Percentiles rank a stretch among this genome's conserved stretches.
Evolutionary conservation across 1,140 invertebrate species (phyloP).

Genomic region (Drosophila ironensis): DNA sequence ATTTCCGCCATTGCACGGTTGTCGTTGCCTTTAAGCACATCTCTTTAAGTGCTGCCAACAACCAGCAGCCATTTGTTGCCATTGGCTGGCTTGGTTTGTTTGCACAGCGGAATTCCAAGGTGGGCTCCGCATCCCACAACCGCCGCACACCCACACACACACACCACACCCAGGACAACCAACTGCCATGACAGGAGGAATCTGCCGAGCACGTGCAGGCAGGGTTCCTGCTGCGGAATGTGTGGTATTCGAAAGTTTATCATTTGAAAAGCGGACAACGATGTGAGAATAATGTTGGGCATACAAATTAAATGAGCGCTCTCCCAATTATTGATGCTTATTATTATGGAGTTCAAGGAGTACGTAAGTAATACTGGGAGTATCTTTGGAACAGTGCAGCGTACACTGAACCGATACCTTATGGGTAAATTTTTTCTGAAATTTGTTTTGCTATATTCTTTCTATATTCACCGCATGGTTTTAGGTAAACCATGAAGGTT

Average conservation of each 20-base stretch:
- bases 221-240: conserved; percentile 5
- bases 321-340: conserved; percentile 24
- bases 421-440: too few relatives aligned
- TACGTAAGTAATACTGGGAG: too few relatives aligned
- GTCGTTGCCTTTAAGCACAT: conserved; percentile 47
- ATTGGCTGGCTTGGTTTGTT: conserved; percentile 43
- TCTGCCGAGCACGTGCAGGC: conserved; percentile 23
- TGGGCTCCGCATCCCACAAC: too few relatives aligned
- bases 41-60: conserved; percentile 41
- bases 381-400: too few relatives aligned
- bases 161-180: background rate
- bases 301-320: conserved; percentile 25
- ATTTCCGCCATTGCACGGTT: background rate
- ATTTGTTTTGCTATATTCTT: too few relatives aligned
- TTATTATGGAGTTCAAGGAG: background rate
- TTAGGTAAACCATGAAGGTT: too few relatives aligned
- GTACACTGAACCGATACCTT: too few relatives aligned
- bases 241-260: conserved; percentile 29
- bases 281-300: conserved; percentile 8
- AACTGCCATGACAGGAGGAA: conserved; percentile 8
- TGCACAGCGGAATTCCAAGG: conserved; percentile 52
- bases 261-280: conserved; percentile 4
- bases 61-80: conserved; percentile 35
- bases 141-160: too few relatives aligned
- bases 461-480: too few relatives aligned